A percentile compares a stretch with the other conserved stretches of the same genome.
Conservation (phyloP, 2,797 vertebrate species). For the Schizothorax lantsangensis region DNA sequence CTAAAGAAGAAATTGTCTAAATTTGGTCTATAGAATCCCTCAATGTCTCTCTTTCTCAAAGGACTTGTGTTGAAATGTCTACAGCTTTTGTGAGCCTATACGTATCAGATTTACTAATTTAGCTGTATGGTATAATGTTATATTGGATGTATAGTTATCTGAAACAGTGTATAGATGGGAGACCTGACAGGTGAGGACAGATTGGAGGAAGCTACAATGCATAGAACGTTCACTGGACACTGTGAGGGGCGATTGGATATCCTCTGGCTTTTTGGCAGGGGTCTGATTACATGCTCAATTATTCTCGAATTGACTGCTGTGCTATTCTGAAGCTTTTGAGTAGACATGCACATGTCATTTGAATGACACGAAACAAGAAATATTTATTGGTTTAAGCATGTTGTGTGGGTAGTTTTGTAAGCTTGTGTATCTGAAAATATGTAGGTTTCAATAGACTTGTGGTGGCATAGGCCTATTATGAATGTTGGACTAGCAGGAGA, state of each 20-base stretch:
- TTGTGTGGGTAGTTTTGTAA: not conserved
- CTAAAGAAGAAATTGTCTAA: not conserved
- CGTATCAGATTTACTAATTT: conserved; percentile 19
- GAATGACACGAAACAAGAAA: not conserved
- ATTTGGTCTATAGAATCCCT: not conserved
- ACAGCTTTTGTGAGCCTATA: not conserved
- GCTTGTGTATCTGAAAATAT: not conserved
- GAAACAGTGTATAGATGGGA: not conserved
- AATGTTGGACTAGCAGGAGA: conserved; percentile 9
- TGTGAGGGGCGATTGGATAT: not conserved
- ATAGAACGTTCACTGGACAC: conserved; percentile 26
- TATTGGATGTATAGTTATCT: not conserved
- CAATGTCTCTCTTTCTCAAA: not conserved
- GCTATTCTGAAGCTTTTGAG: not conserved
- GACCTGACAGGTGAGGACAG: conserved; percentile 6
- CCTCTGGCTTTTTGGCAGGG: not conserved
- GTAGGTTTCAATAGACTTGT: not conserved
- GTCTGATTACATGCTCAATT: conserved; percentile 34
- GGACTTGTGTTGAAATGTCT: not conserved
- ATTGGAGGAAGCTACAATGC: conserved; percentile 18
- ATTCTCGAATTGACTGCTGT: not conserved
- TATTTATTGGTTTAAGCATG: not conserved
- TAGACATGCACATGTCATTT: not conserved
- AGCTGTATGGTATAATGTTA: conserved; percentile 7
- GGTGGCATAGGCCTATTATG: not conserved